phyloP scores from a whole-genome alignment of 2,888 invertebrate genomes.

The Cryptops parisi region DNA sequence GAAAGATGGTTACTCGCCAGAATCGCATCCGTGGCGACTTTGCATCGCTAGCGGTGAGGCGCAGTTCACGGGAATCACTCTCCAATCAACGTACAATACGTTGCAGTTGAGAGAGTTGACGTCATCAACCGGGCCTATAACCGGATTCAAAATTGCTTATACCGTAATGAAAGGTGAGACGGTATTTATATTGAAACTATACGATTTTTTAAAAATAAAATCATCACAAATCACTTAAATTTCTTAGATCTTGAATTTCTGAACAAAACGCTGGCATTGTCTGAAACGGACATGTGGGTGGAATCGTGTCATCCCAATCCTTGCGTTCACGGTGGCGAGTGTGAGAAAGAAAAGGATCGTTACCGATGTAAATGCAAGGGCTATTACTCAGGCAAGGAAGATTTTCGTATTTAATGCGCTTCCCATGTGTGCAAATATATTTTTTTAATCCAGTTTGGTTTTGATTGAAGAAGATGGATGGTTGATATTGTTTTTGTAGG shows the following conservation, averaged over 20 bases:
- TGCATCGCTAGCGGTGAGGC: background rate
- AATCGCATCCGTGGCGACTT: background rate
- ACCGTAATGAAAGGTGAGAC: background rate
- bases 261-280: slow-evolving; percentile 33
- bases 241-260: slow-evolving; percentile 35
- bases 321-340: slow-evolving; percentile 54
- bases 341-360: slow-evolving; percentile 25
- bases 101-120: background rate
- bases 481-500: slow-evolving; percentile 36
- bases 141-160: slow-evolving; percentile 2
- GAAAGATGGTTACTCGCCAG: background rate
- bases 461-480: background rate
- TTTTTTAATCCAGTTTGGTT: too few relatives aligned
- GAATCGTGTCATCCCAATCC: slow-evolving; percentile 57
- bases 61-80: background rate
- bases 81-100: background rate
- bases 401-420: too few relatives aligned
- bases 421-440: background rate
- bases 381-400: slow-evolving; percentile 53
- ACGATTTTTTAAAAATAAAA: too few relatives aligned
- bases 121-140: background rate
- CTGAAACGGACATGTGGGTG: slow-evolving; percentile 19
- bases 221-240: slow-evolving; percentile 8
- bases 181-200: too few relatives aligned
- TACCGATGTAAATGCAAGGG: slow-evolving; percentile 49